Evolutionary conservation across 2,797 vertebrate species (phyloP).

Genomic region (Coracias cyanogaster): DNA sequence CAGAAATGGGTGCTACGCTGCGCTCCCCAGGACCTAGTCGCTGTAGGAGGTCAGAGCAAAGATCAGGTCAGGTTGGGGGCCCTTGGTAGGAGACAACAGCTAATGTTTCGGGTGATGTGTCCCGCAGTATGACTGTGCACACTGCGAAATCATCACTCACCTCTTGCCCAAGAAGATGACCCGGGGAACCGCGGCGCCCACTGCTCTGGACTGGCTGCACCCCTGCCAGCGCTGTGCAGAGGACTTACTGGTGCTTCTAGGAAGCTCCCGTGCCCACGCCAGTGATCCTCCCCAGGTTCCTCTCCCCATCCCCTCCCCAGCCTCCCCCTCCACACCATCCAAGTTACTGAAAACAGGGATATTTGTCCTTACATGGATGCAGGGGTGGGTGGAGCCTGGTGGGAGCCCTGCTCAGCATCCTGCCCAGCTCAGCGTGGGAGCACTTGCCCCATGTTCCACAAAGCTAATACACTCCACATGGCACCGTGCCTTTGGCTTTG

Average conservation of each 20-base stretch:
- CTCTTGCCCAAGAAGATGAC: neutral
- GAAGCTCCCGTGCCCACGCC: neutral
- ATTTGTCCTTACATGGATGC: neutral
- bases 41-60: neutral
- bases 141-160: neutral
- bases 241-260: neutral
- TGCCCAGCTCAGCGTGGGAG: neutral
- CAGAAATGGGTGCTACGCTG: neutral
- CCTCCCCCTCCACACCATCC: neutral
- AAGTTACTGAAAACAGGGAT: neutral
- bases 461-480: neutral
- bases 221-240: neutral
- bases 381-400: neutral
- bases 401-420: neutral
- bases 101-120: neutral
- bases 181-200: neutral
- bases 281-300: neutral
- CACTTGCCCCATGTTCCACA: neutral
- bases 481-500: neutral
- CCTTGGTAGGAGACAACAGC: neutral
- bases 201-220: neutral
- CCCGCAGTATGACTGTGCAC: neutral
- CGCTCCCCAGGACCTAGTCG: neutral
- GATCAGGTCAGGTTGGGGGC: neutral
- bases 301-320: neutral